Evolutionary conservation across 2,888 invertebrate species (phyloP).

Genomic region (Nasonia oneida): DNA sequence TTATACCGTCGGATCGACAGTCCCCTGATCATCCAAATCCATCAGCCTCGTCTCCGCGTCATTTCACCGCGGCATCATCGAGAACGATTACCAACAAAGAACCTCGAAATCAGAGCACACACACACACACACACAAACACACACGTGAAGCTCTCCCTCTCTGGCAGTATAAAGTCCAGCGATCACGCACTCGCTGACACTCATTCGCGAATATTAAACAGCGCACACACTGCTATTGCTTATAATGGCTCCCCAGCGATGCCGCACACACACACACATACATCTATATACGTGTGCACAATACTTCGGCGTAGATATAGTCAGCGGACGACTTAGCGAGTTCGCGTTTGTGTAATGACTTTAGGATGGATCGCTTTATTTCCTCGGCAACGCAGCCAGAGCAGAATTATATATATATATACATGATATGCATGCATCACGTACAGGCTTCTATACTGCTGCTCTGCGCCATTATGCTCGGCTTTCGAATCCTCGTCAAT

Average conservation of each 20-base stretch:
- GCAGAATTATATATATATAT: not conserved
- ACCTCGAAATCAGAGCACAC: not conserved
- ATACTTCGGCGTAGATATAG: not conserved
- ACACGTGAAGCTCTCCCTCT: not conserved
- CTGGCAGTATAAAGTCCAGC: not conserved
- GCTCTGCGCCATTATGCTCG: constrained; percentile 17
- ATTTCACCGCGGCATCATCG: too few species aligned
- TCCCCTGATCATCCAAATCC: not conserved
- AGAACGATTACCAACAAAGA: not conserved
- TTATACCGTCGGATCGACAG: constrained; percentile 1
- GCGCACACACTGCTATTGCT: constrained; percentile 8
- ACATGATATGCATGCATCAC: not conserved
- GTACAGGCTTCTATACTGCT: not conserved
- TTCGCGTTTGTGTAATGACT: constrained; percentile 48
- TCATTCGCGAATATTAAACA: constrained; percentile 46
- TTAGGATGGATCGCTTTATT: constrained; percentile 58
- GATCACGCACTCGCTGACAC: not conserved
- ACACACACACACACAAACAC: not conserved
- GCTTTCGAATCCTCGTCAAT: constrained; percentile 35
- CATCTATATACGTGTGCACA: not conserved
- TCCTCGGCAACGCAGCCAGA: constrained; percentile 28
- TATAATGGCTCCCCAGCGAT: constrained; percentile 13
- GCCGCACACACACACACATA: not conserved
- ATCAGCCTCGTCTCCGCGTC: not conserved
- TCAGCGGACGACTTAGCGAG: constrained; percentile 22